These are phyloP conservation scores for Drosophila prolongata DNA, from an alignment of 2,888 invertebrate genomes.

Conservation along the genomic window DNA sequence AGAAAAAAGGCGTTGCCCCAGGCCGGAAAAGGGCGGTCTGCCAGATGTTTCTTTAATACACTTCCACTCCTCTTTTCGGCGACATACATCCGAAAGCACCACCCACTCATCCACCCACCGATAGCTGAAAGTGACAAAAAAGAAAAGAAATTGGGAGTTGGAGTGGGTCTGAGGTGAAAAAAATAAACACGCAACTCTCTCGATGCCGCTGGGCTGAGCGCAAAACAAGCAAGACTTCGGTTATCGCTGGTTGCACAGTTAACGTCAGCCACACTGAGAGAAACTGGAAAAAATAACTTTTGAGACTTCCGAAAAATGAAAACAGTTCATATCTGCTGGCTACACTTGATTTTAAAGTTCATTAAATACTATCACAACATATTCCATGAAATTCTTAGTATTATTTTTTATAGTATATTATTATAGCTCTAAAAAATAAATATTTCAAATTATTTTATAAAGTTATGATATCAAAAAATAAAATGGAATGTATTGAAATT, in stretches of 20 bases:
- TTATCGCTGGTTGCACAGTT: constrained; percentile 68
- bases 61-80: constrained; percentile 15
- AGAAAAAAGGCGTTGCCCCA: constrained; percentile 50
- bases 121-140: constrained; percentile 59
- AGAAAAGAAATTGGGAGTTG: constrained; percentile 9
- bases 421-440: too few relatives aligned
- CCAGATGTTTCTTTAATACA: constrained; percentile 75
- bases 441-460: too few relatives aligned
- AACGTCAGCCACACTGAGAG: constrained; percentile 52
- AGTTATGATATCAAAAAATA: too few relatives aligned
- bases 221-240: constrained; percentile 62
- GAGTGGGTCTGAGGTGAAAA: constrained; percentile 49
- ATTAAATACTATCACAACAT: too few relatives aligned
- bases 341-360: too few relatives aligned
- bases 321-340: too few relatives aligned
- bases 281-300: constrained; percentile 1
- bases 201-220: constrained; percentile 43
- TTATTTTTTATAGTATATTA: too few relatives aligned
- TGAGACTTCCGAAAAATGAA: neutral
- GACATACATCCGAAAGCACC: constrained; percentile 4
- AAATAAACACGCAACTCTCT: constrained; percentile 67
- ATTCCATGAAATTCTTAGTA: too few relatives aligned
- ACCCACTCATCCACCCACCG: constrained; percentile 23
- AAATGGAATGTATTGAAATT: too few relatives aligned
- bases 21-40: constrained; percentile 38